Percentiles rank a stretch among this genome's conserved stretches.
phyloP scores from a whole-genome alignment of 2,113 vertebrate species.

The Syngnathoides biaculeatus region DNA sequence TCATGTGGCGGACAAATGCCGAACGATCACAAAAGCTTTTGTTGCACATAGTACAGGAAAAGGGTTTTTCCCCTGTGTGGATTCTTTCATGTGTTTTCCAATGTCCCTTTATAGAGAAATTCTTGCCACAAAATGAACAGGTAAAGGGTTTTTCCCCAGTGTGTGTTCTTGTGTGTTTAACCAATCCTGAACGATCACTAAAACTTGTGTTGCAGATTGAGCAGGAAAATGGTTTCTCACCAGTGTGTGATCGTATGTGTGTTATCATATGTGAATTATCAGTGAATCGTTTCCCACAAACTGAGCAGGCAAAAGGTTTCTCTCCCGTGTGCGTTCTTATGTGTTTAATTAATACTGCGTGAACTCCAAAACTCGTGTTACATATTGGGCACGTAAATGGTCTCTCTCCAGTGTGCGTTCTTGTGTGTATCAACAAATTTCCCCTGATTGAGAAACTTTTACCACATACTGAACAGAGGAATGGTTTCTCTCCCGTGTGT shows the following conservation, averaged over 20 bases:
- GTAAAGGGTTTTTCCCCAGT: constrained; percentile 1
- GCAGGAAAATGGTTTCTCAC: not conserved
- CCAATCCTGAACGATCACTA: not conserved
- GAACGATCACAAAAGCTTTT: not conserved
- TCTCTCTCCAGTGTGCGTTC: too few relatives aligned
- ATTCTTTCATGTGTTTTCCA: not conserved
- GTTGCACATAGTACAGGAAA: not conserved
- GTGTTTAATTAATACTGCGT: not conserved
- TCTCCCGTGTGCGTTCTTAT: not conserved
- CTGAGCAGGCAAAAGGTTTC: not conserved
- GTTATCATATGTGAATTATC: not conserved
- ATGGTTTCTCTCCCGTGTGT: too few relatives aligned
- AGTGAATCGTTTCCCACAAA: not conserved
- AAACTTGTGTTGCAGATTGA: not conserved
- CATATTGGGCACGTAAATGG: not conserved
- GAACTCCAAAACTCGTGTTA: not conserved
- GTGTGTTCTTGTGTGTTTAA: not conserved
- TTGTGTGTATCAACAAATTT: too few relatives aligned
- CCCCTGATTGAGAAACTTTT: too few relatives aligned
- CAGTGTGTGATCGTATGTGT: not conserved
- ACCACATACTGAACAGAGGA: too few relatives aligned
- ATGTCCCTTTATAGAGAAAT: not conserved
- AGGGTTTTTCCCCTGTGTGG: not conserved
- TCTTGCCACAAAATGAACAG: not conserved
- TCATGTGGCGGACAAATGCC: not conserved